A percentile compares a stretch with the other conserved stretches of the same genome.
phyloP scores from a whole-genome alignment of 1,140 invertebrate genomes.

The Araneus ventricosus region DNA sequence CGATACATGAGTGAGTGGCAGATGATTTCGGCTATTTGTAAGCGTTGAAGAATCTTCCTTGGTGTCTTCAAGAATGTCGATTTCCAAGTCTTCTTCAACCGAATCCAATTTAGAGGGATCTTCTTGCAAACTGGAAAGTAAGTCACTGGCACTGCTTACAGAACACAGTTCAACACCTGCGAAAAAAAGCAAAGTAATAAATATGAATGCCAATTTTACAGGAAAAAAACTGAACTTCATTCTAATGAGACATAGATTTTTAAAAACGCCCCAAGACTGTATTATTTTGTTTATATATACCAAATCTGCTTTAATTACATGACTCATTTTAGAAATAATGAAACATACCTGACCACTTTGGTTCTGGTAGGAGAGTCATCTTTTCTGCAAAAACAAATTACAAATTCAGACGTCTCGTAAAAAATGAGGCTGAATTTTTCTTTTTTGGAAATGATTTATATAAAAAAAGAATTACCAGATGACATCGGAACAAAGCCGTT shows the following conservation, averaged over 20 bases:
- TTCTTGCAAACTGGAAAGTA: background rate
- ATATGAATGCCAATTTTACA: background rate
- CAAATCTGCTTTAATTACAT: no score
- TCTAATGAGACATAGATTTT: no score
- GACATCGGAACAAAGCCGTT: slow-evolving; percentile 81
- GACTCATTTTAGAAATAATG: background rate
- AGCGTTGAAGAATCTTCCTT: slow-evolving; percentile 64
- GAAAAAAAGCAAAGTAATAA: background rate
- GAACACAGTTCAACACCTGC: slow-evolving; percentile 63
- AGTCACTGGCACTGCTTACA: slow-evolving; percentile 41
- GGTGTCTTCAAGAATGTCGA: slow-evolving; percentile 74
- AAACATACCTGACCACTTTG: slow-evolving; percentile 67
- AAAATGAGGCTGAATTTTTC: background rate
- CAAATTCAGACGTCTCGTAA: background rate
- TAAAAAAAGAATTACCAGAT: slow-evolving; percentile 66
- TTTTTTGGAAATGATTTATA: background rate
- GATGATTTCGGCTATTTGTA: slow-evolving; percentile 76
- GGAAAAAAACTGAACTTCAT: no score
- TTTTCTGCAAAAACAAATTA: slow-evolving; percentile 44
- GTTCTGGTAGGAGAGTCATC: slow-evolving; percentile 62
- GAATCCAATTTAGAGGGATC: background rate
- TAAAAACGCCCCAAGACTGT: no score
- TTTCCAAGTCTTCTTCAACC: slow-evolving; percentile 76
- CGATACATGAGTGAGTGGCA: slow-evolving; percentile 12
- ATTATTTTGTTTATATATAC: no score